Percentiles rank a stretch among this genome's conserved stretches.
phyloP scores from a whole-genome alignment of 2,113 vertebrate genomes.

The Herpetotheres cachinnans region DNA sequence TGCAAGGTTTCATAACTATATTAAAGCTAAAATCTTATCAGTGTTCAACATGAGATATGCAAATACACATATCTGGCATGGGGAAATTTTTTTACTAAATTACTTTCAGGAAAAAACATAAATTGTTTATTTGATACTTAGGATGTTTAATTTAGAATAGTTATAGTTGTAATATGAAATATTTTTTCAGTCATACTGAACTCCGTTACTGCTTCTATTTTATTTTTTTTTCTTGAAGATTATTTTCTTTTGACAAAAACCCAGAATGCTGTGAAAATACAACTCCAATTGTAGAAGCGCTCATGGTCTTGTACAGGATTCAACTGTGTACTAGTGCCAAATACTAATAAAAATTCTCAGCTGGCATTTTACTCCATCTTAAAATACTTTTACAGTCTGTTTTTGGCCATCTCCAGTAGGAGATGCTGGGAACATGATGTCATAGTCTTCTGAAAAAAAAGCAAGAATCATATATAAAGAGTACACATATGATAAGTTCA shows the following conservation, averaged over 20 bases:
- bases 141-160: neutral
- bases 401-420: constrained; percentile 1
- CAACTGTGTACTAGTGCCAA: neutral
- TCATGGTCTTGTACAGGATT: neutral
- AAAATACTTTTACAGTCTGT: constrained; percentile 39
- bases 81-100: neutral
- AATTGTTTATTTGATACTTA: neutral
- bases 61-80: neutral
- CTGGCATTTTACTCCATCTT: constrained; percentile 30
- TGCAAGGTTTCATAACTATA: neutral
- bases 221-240: neutral
- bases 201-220: neutral
- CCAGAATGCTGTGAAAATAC: neutral
- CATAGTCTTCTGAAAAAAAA: neutral
- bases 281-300: neutral
- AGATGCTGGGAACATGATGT: constrained; percentile 49
- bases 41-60: neutral
- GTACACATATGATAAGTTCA: neutral
- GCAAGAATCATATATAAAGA: neutral
- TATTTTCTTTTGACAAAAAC: neutral
- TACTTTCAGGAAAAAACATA: neutral
- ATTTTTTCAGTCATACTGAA: neutral
- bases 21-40: neutral
- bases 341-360: constrained; percentile 56
- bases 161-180: neutral